A percentile compares a stretch with the other conserved stretches of the same genome.
These are phyloP conservation scores for Noctua fimbriata DNA, from an alignment of 2,888 invertebrate species.

Conservation along the genomic window DNA sequence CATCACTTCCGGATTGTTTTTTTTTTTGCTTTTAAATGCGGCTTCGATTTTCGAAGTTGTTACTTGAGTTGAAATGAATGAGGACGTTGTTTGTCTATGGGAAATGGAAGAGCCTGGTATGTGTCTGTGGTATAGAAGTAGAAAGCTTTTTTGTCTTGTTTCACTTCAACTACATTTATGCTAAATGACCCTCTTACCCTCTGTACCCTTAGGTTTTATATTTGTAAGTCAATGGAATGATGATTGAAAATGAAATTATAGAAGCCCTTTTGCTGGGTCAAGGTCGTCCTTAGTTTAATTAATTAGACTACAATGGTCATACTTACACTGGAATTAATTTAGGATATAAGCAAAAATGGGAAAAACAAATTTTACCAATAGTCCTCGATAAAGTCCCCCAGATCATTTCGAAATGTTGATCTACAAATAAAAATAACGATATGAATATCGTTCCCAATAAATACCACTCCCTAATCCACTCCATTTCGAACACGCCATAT, in stretches of 20 bases:
- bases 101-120: neutral
- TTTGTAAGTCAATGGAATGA: neutral
- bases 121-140: neutral
- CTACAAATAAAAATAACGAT: constrained; percentile 9
- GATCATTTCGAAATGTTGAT: neutral
- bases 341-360: neutral
- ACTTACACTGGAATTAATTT: neutral
- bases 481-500: constrained; percentile 19
- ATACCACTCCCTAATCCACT: constrained; percentile 22
- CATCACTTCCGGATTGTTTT: constrained; percentile 53
- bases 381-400: neutral
- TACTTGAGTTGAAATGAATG: constrained; percentile 16
- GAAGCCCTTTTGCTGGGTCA: neutral
- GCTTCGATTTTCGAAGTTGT: constrained; percentile 14
- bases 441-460: neutral
- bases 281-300: neutral
- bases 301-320: neutral
- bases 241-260: neutral
- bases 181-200: neutral
- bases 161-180: neutral
- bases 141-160: neutral
- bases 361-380: neutral
- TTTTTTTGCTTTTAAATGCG: constrained; percentile 31
- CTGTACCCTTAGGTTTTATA: neutral
- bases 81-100: constrained; percentile 23